Base-by-base conservation (phyloP, 1,140 invertebrate genomes). In the Lordiphosa stackelbergi region DNA sequence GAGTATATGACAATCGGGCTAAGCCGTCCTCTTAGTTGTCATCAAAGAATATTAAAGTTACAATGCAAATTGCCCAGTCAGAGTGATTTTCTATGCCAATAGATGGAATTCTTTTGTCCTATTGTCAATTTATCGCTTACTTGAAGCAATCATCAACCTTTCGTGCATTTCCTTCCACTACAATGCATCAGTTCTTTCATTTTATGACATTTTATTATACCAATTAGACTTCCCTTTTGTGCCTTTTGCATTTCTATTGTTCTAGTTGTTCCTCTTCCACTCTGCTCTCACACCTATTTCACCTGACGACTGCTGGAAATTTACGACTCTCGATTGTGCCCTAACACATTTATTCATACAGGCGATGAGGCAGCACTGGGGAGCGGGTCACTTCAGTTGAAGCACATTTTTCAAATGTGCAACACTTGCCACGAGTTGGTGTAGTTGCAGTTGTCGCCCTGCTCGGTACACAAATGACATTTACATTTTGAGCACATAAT, bases 171-270 rank as follows among this genome's bases (percentile, higher is more conserved):
- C n/a, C 52, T 34, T 28, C 24, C 53, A 42, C 37, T 48, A 22
- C 8, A 31, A 37, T 52, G 13, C 24, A 24, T 54, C 52, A 57
- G 55, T 48, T 73, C 54, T 55, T 55, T 66, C 56, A 22, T 47
- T 71, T 75, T 69, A 81, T 81, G 71, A 71, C 75, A 81, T 81
- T 79, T 81, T 79, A 79, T 79, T 81, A 79, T 81, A 71, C 71
- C 75, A 79, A 79, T 79, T 79, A 79, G 75, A 71, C 48, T 60
- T 55, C 37, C 11, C 34, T 38, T 55, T 37, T 66, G 54, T 55
- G 61, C 58, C 69, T 36, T 52, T 52, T 64, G 10, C 22, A 37
- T 36, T 10, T 52, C 37, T 36, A 66, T 69, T 69, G 62, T 69
- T 69, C 62, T 55, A 11, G 37, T 63, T 28, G 55, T 41, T 62